Conservation (phyloP, 2,888 invertebrate genomes). For the Phytoseiulus persimilis region DNA sequence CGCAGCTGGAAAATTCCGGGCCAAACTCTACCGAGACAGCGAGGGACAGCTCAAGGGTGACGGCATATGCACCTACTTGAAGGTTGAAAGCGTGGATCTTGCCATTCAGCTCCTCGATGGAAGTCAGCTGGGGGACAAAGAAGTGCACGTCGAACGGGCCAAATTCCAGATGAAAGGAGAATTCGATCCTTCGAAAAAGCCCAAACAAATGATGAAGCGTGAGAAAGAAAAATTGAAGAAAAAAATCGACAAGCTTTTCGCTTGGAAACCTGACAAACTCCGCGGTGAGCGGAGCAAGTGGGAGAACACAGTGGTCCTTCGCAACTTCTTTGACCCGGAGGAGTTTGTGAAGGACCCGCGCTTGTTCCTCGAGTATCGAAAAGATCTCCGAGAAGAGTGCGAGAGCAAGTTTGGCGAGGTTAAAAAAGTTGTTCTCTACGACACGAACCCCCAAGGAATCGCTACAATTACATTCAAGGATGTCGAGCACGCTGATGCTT, state of each 20-base stretch:
- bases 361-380: constrained; percentile 78
- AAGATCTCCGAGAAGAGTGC: constrained; percentile 80
- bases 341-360: constrained; percentile 83
- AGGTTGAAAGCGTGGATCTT: constrained; percentile 83
- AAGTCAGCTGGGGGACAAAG: constrained; percentile 66
- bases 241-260: constrained; percentile 86
- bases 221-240: constrained; percentile 83
- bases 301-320: constrained; percentile 82
- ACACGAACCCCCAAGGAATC: constrained; percentile 87
- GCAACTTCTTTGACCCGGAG: constrained; percentile 79
- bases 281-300: constrained; percentile 74
- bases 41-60: constrained; percentile 81
- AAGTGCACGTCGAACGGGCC: constrained; percentile 79
- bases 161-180: constrained; percentile 84
- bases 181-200: constrained; percentile 84
- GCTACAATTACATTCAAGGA: constrained; percentile 81
- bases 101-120: constrained; percentile 87
- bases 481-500: constrained; percentile 82
- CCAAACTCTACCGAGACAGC: constrained; percentile 81
- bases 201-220: constrained; percentile 72
- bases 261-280: constrained; percentile 90
- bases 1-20: constrained; percentile 67
- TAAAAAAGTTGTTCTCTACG: constrained; percentile 78
- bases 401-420: constrained; percentile 75
- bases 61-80: constrained; percentile 89